Base-by-base conservation (phyloP, 1,140 invertebrate species). In the Lethocerus indicus region DNA sequence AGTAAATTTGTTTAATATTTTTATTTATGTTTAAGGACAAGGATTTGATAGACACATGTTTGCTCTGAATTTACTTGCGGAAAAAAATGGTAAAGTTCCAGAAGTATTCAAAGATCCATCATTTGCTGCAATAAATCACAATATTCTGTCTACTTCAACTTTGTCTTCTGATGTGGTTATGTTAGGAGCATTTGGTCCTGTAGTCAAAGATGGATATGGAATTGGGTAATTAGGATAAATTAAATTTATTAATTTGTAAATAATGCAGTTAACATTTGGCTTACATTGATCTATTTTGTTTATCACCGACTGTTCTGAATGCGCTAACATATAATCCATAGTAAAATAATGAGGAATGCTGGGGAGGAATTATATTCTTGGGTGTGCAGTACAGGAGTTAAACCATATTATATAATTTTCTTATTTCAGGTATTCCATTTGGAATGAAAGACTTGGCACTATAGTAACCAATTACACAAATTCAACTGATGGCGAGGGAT, bases 11-110 rank as follows among this genome's bases (percentile, higher is more conserved):
- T 25, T 28, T 25, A 13, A 48, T 39, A 41, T 49, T 21, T 39
- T 37, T 44, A 6, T 24, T 16, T 52, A 53, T 37, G 51, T 63
- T 61, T 36, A 56, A 81, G 79, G 83, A 0, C 83, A 97, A 67
- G 94, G 94, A 2, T 98, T 96, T 65, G 94, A 98, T 68, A 70
- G 95, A 24, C 94, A 98, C 69, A 65, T 98, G 45, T 96, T 94
- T 65, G 88, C 78, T 0, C 62, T 98, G 32, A 79, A 75, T 59
- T 55, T 72, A 18, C 67, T 77, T 3, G 82, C 81, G 0, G 71
- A 86, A 60, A 69, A 78, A 49, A 66, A 67, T 20, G 58, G 68
- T 18, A 60, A 66, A 0, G 55, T 72, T 23, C 81, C 83, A 3
- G 70, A 70, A 6, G 63, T 97, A 42, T 97, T 80, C 63, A 66